phyloP scores from a whole-genome alignment of 2,797 vertebrate species.

The Leptatherina wallacei region DNA sequence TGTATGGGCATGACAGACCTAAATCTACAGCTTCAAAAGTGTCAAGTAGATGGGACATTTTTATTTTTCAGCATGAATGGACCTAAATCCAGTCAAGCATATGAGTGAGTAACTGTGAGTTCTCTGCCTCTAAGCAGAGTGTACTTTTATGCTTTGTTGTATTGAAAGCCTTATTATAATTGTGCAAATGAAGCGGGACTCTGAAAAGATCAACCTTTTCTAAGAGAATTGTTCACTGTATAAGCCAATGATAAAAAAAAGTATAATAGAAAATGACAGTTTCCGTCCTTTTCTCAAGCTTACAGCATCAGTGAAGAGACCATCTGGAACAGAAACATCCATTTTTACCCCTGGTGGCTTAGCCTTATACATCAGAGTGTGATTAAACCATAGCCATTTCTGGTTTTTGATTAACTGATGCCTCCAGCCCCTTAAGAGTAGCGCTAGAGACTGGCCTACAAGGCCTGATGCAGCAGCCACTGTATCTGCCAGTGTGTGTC shows the following conservation, averaged over 20 bases:
- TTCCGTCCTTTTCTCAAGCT: not conserved
- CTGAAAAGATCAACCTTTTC: not conserved
- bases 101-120: conserved; percentile 14
- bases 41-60: conserved; percentile 22
- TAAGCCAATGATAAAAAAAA: not conserved
- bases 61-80: conserved; percentile 22
- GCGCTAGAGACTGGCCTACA: conserved; percentile 21
- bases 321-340: conserved; percentile 35
- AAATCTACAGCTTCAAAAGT: conserved; percentile 4
- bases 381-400: conserved; percentile 47
- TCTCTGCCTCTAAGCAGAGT: not conserved
- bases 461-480: conserved; percentile 29
- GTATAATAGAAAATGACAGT: not conserved
- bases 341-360: conserved; percentile 37
- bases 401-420: conserved; percentile 60
- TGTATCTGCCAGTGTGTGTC: conserved; percentile 20
- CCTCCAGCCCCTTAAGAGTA: conserved; percentile 24
- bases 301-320: conserved; percentile 23
- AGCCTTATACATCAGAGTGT: conserved; percentile 27
- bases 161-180: not conserved
- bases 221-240: not conserved
- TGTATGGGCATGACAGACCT: conserved; percentile 1
- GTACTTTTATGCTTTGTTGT: conserved; percentile 5
- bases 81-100: conserved; percentile 28
- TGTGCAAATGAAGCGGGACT: not conserved